Evolutionary conservation across 2,888 invertebrate species (phyloP), one percentile per base, ranked within the genome.

Genomic region (Watsonalla cultraria): DNA sequence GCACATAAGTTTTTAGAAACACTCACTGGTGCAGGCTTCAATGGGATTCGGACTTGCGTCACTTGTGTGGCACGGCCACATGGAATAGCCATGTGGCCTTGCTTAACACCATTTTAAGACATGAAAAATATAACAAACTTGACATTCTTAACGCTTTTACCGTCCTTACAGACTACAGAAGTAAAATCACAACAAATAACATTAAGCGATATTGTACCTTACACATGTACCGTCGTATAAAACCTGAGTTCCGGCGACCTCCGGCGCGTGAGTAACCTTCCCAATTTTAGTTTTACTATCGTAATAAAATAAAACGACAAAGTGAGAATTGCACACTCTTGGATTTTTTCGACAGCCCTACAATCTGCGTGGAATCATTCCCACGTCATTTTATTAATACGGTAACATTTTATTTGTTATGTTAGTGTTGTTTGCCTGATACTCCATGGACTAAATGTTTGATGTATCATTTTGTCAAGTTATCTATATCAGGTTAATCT

Each of bases 271-370:
- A 53, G 51, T 51, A 54, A 65, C 59, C 57, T 49, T 49, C 59
- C 65, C 63, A 65, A 65, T 68, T 65, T 59, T 51, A 57, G 55
- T 62, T 66, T 65, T 68, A 66, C 54, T 61, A 59, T 58, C 37
- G 45, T 39, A 56, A 54, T 56, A 54, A 54, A 53, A 47, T 11
- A 48, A 46, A 54, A 51, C 47, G 46, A 45, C 35, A 45, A 56
- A 51, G 52, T 60, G 63, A 15, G 51, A 60, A 65, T 51, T 45
- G 56, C 51, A 13, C 47, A 37, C 37, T 48, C 53, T 51, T 9
- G 48, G 42, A 53, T 54, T 33, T 39, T 61, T 55, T 53, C 47
- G 57, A 54, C 37, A 55, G 57, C 53, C 47, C 47, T 58, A 55
- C 55, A 56, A 42, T 42, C 42, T 8, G 42, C 11, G 11, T 42